phyloP scores from a whole-genome alignment of 1,140 invertebrate species.

The Panagrolaimus sp. region DNA sequence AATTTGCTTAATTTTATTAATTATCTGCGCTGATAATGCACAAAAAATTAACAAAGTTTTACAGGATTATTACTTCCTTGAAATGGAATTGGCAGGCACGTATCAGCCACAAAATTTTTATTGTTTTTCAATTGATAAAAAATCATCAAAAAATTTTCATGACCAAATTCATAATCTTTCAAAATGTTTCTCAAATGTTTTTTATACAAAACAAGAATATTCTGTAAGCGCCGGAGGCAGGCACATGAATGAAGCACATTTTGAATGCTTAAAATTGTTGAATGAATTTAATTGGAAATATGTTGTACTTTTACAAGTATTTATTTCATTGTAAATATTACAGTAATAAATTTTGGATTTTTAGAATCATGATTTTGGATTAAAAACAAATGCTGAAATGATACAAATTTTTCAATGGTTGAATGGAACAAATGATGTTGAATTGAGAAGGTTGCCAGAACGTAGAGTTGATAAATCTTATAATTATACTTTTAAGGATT shows the following conservation, averaged over 20 bases:
- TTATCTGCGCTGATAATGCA: too few species aligned
- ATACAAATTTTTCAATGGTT: slow-evolving; percentile 46
- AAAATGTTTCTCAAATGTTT: slow-evolving; percentile 44
- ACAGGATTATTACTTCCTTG: slow-evolving; percentile 41
- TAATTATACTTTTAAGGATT: slow-evolving; percentile 22
- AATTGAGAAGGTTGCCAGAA: slow-evolving; percentile 21
- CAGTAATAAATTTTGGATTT: too few species aligned
- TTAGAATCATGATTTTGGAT: slow-evolving; percentile 43
- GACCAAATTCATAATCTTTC: slow-evolving; percentile 33
- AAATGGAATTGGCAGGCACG: slow-evolving; percentile 36
- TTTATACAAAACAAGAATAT: slow-evolving; percentile 32
- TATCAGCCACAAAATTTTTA: slow-evolving; percentile 48
- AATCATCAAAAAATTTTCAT: slow-evolving; percentile 30
- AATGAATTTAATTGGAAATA: slow-evolving; percentile 34
- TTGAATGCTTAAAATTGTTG: slow-evolving; percentile 35
- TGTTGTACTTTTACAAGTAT: slow-evolving; percentile 30
- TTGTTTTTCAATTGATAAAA: slow-evolving; percentile 46
- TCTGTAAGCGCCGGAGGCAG: slow-evolving; percentile 35
- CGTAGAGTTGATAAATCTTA: background rate
- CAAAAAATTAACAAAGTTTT: background rate
- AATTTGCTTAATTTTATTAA: too few species aligned
- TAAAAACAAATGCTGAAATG: slow-evolving; percentile 41
- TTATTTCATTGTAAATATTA: too few species aligned
- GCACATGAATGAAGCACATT: slow-evolving; percentile 27
- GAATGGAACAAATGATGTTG: slow-evolving; percentile 49